phyloP scores from a whole-genome alignment of 2,888 invertebrate species.

The Acrobasis suavella region DNA sequence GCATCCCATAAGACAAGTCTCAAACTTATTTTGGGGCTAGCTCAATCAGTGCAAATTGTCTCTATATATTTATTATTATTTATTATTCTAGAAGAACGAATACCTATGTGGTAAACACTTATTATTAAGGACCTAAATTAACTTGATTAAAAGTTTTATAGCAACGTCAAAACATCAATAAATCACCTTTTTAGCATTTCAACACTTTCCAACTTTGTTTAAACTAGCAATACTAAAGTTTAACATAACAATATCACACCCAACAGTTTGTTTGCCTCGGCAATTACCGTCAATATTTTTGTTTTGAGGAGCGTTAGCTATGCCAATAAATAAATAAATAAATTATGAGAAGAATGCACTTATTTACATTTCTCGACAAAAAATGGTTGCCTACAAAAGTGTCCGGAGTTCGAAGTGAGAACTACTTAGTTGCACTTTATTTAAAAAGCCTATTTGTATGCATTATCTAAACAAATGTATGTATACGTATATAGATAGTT shows the following conservation, averaged over 20 bases:
- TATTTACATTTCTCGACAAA: background rate
- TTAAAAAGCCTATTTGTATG: background rate
- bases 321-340: slow-evolving; percentile 3
- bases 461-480: background rate
- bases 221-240: slow-evolving; percentile 1
- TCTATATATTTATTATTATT: too few relatives aligned
- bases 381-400: background rate
- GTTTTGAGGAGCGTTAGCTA: background rate
- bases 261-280: slow-evolving; percentile 2
- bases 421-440: background rate
- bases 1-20: too few relatives aligned
- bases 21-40: too few relatives aligned
- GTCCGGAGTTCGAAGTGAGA: background rate
- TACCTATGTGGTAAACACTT: too few relatives aligned
- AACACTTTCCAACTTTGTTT: slow-evolving; percentile 30
- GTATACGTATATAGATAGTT: background rate
- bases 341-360: background rate
- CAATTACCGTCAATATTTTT: slow-evolving; percentile 6
- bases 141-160: background rate
- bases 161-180: background rate
- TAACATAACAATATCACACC: slow-evolving; percentile 7
- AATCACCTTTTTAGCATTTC: background rate
- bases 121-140: too few relatives aligned
- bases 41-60: too few relatives aligned
- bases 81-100: too few relatives aligned